Evolutionary conservation across 2,888 invertebrate genomes (phyloP), one percentile per base, ranked within the genome.

Genomic region (Chironomus tentans): DNA sequence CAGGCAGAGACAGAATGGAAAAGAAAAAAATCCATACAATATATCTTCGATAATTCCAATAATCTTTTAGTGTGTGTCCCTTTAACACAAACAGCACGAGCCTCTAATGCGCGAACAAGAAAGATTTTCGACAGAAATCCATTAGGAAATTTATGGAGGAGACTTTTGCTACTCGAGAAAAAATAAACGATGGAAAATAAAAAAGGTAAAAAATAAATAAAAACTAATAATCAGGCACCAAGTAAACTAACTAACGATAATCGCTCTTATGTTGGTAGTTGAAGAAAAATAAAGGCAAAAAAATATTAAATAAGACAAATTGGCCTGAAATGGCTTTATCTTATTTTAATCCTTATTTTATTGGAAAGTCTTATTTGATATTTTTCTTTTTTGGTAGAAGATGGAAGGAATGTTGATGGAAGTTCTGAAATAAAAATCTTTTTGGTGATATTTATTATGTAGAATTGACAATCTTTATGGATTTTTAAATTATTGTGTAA

Each of bases 291-390:
- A 10, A 38, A 38, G 38, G 38, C 38, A 38, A 38, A 38, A 38
- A 38, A 38, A 38, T 10, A 38, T 15, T n/a, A 61, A 48, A 13
- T 28, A 65, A 68, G 50, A 68, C 48, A 76, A 76, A 69, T 76
- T 76, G 69, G 38, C 50, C 56, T 22, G 69, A 69, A 74, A 68
- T 46, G 15, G 65, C 38, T 76, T 76, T 76, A 76, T 76, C 68
- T 46, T 38, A 18, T 21, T 70, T 68, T 68, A 76, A 76, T 76
- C 68, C 76, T 76, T 76, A 38, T 75, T 76, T 56, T 21, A 48
- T 68, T 68, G 15, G 56, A n/a, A 18, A n/a, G 56, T 56, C 18
- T 38, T 38, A 10, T 38, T 38, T 38, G 38, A 38, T 38, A 38
- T 38, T 38, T 38, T 38, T 38, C 7, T 38, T 38, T 7, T 38